Conservation (phyloP, 2,113 vertebrate genomes). For the Neodon shergylaensis region DNA sequence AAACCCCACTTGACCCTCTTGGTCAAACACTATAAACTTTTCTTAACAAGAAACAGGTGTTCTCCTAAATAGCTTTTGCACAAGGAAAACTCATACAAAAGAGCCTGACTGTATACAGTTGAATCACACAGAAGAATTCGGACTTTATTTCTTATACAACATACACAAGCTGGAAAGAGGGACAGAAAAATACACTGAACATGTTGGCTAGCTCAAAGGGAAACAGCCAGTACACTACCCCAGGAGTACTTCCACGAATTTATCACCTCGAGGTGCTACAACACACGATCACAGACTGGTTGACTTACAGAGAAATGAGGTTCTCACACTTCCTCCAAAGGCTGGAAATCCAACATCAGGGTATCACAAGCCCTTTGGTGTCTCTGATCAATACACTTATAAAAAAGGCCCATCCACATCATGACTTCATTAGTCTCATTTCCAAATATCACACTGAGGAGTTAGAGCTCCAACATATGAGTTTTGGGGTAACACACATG, state of each 20-base stretch:
- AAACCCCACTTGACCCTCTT: neutral
- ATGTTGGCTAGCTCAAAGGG: neutral
- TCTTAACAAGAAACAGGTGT: neutral
- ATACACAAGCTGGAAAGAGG: constrained; percentile 2
- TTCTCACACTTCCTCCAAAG: neutral
- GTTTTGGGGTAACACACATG: neutral
- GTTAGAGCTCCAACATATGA: neutral
- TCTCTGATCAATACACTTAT: neutral
- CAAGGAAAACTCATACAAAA: neutral
- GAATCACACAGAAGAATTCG: neutral
- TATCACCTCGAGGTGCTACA: neutral
- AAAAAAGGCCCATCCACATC: neutral
- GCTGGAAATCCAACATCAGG: neutral
- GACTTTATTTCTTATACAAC: constrained; percentile 54
- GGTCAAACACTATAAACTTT: neutral
- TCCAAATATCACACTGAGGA: neutral
- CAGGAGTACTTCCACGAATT: neutral
- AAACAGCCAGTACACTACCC: neutral
- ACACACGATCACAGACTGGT: neutral
- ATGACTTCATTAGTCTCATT: neutral
- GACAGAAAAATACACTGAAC: neutral
- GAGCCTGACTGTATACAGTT: neutral
- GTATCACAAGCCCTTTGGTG: neutral
- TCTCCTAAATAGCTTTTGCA: neutral
- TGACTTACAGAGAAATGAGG: neutral